Evolutionary conservation across 92 coral and sea anemone genomes (phyloP), one percentile per base, ranked within the genome.

Genomic region (Epizoanthus scotinus): DNA sequence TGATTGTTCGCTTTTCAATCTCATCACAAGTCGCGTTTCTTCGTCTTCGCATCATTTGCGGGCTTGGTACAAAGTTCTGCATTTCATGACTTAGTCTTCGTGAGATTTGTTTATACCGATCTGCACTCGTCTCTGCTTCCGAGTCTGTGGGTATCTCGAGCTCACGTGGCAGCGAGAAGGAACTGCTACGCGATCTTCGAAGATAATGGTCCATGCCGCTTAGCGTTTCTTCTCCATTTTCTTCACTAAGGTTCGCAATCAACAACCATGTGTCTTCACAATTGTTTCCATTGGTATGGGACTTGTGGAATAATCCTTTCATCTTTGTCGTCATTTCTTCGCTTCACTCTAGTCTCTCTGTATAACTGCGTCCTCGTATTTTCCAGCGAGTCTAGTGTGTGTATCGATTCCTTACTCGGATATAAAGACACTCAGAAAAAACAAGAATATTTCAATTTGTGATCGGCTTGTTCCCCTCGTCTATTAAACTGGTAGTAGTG

Each of bases 21-120:
- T 75, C 81, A 25, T 75, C 81, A 36, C 81, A 75, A 12, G 68
- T 75, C 12, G 81, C 81, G 19, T 75, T 75, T 75, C 81, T 26
- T 19, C 81, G 81, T 75, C 59, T 75, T 59, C 81, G 67, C 67
- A 75, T 75, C 81, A 75, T 75, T 75, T 75, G 36, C 31, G 81
- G 81, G 7, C 81, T 75, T 59, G 81, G 81, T 36, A 75, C 24
- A 40, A 75, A 75, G 19, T 75, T 75, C 21, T 75, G 81, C 68
- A 75, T 59, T 75, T 75, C 81, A 24, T 75, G 81, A 19, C 81
- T 75, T 27, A 75, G 63, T 60, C 59, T 75, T 75, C 81, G 67
- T 31, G 81, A 58, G 36, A 75, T 75, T 55, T 40, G 68, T 42
- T 40, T 20, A 34, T 75, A 75, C 27, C 81, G 81, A 8, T 19